A percentile compares a stretch with the other conserved stretches of the same genome.
phyloP scores from a whole-genome alignment of 2,797 vertebrate species.

The Darevskia mixta region DNA sequence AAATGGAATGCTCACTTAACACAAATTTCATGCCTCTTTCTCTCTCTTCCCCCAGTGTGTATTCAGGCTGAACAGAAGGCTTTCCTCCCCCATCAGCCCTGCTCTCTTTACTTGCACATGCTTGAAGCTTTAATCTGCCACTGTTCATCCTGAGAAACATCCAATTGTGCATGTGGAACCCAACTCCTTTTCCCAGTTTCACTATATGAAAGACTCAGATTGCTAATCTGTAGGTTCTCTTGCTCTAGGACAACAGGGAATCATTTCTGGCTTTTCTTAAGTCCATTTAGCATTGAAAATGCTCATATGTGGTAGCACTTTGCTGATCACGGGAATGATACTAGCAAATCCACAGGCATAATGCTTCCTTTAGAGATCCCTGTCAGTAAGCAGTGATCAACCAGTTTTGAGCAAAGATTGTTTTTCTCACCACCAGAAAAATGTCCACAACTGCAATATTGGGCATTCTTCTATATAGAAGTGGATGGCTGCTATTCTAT shows the following conservation, averaged over 20 bases:
- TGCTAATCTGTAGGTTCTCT: not conserved
- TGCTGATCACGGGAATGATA: too few relatives aligned
- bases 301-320: too few relatives aligned
- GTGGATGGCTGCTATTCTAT: too few relatives aligned
- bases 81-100: not conserved
- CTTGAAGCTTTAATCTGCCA: not conserved
- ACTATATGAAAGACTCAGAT: not conserved
- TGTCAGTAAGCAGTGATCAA: not conserved
- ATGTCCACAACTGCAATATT: too few relatives aligned
- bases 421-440: not conserved
- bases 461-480: too few relatives aligned
- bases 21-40: not conserved
- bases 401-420: not conserved
- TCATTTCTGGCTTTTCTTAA: not conserved
- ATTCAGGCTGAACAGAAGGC: not conserved
- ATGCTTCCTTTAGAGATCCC: not conserved
- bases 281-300: too few relatives aligned
- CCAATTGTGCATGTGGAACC: not conserved
- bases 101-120: not conserved
- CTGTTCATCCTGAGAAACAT: not conserved
- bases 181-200: not conserved
- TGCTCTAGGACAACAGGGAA: not conserved
- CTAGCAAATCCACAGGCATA: not conserved
- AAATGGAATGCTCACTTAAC: not conserved
- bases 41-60: not conserved